Evolutionary conservation across 2,797 vertebrate genomes (phyloP).

Genomic region (Acipenser transmontanus): DNA sequence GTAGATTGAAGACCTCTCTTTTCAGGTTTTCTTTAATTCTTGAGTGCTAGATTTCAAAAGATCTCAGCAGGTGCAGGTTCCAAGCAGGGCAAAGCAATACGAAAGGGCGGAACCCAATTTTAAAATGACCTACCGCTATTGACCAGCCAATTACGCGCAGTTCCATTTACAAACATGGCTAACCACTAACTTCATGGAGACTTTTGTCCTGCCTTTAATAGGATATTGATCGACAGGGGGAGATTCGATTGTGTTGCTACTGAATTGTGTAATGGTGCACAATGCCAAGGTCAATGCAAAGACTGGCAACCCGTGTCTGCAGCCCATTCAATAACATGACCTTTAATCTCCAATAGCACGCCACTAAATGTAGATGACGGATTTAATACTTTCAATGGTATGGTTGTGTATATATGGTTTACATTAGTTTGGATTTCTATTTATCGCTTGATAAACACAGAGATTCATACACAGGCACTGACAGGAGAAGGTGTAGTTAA

Average conservation of each 20-base stretch:
- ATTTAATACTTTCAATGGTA: no score
- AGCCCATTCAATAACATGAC: conserved; percentile 46
- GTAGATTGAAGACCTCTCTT: no score
- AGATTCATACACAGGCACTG: no score
- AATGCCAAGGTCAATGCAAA: conserved; percentile 83
- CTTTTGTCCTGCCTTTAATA: conserved; percentile 82
- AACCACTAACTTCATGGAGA: conserved; percentile 83
- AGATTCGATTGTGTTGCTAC: conserved; percentile 87
- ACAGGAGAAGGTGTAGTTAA: no score
- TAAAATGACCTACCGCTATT: conserved; percentile 74
- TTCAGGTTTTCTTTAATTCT: background rate
- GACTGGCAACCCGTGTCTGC: conserved; percentile 39
- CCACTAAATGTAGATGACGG: background rate
- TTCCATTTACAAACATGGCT: conserved; percentile 86
- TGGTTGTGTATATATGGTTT: no score
- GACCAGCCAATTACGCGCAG: conserved; percentile 82
- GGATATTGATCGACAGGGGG: conserved; percentile 95
- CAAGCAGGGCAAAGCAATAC: conserved; percentile 9
- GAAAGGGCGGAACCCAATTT: conserved; percentile 48
- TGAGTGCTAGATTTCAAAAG: background rate
- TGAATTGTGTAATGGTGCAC: conserved; percentile 90
- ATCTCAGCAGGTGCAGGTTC: background rate
- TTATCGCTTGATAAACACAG: no score
- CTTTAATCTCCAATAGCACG: conserved; percentile 37
- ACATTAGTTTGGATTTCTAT: no score